Conservation (phyloP, 2,888 invertebrate species). For the Sympetrum striolatum region DNA sequence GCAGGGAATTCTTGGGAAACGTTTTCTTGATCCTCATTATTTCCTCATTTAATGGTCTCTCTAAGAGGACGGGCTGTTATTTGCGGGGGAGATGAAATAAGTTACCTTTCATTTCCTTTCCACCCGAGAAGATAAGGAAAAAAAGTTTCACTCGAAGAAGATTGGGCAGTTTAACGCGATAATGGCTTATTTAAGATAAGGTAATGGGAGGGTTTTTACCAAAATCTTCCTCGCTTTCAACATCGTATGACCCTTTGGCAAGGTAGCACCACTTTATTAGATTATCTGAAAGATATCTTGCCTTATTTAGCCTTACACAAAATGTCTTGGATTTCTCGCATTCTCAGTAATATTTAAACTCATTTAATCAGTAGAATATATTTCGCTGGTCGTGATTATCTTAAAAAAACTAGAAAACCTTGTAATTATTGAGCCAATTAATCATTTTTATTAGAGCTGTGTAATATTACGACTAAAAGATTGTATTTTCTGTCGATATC, state of each 20-base stretch:
- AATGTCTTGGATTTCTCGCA: no score
- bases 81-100: background rate
- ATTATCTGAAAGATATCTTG: no score
- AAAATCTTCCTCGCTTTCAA: background rate
- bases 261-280: no score
- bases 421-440: no score
- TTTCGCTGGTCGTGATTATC: no score
- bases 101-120: conserved; percentile 9
- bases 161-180: background rate
- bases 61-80: background rate
- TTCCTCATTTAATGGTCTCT: background rate
- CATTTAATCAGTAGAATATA: no score
- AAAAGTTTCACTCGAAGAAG: background rate
- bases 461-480: no score
- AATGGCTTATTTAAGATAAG: background rate
- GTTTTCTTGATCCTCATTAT: background rate
- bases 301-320: no score
- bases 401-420: no score
- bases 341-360: no score
- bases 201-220: background rate
- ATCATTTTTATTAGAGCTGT: no score
- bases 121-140: background rate
- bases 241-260: background rate
- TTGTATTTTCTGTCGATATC: no score
- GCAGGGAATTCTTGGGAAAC: background rate